Base-by-base conservation (phyloP, 2,113 vertebrate genomes). In the Archocentrus centrarchus region DNA sequence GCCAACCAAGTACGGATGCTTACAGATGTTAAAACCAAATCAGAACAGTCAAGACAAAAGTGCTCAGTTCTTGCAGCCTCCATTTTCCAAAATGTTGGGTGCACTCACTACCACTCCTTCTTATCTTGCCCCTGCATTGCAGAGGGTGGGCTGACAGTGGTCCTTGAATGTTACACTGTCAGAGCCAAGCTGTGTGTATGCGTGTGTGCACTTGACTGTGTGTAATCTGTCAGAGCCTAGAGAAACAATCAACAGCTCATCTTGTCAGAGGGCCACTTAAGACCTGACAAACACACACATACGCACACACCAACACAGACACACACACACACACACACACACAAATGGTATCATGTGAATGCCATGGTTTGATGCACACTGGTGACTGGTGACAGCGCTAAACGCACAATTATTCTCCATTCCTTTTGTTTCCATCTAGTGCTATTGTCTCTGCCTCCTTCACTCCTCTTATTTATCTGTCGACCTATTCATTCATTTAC, bases 191-290 rank as follows among this genome's bases (percentile, higher is more conserved):
- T 37, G 59, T 83, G 62, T 68, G 47, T 75, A 82, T 87, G 80
- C 68, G 27, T 39, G 47, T 88, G 59, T 80, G 37, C 62, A 85
- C 78, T 70, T 83, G 60, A 75, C 59, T 79, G 81, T 91, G 80
- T 84, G 84, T 83, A 82, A 90, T 89, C 86, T 91, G 91, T 90
- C 90, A 91, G 75, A 79, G 84, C 77, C 85, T 37, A 17, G 66
- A 88, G 91, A 82, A 91, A 91, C 32, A 41, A 93, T 92, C 91
- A 91, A 86, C 88, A 85, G 86, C 87, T 91, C 90, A 82, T 41
- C 76, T 88, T 92, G 91, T 89, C 92, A 91, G 83, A 85, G 79
- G 88, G 84, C 90, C 93, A 93, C 92, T 92, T 93, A 93, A 91
- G 90, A 79, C 64, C 59, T 90, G 84, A 90, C 89, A 85, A 73